Percentiles rank a stretch among this genome's conserved stretches.
These are phyloP conservation scores for Willisornis vidua DNA, from an alignment of 2,113 vertebrate species.

Conservation along the genomic window DNA sequence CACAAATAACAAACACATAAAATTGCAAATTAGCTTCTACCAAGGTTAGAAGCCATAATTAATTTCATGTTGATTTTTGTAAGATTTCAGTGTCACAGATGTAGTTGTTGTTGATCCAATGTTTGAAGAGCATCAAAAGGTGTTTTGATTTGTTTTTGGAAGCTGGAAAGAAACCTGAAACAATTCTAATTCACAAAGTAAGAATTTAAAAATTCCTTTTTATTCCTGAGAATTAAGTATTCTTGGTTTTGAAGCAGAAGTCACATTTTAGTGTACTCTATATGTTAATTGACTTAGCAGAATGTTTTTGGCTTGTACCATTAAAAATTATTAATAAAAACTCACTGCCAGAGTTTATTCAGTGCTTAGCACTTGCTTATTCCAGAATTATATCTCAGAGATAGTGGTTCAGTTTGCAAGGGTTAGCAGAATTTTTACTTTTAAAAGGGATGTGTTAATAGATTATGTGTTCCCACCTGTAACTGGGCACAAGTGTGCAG, in stretches of 20 bases:
- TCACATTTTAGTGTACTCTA: neutral
- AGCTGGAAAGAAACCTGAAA: neutral
- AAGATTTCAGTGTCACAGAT: neutral
- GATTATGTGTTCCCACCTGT: neutral
- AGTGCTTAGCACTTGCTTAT: neutral
- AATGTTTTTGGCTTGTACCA: neutral
- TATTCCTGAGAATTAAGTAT: neutral
- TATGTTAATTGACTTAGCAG: neutral
- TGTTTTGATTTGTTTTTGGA: neutral
- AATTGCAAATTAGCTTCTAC: neutral
- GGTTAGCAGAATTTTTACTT: neutral
- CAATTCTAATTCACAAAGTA: neutral
- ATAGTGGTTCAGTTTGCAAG: neutral
- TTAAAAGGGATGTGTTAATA: neutral
- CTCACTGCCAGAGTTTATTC: neutral
- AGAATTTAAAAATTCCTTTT: neutral
- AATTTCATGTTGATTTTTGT: neutral
- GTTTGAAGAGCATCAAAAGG: neutral
- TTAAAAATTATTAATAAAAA: neutral
- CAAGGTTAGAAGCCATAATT: neutral
- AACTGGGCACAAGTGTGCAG: neutral
- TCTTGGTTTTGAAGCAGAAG: neutral
- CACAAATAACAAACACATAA: neutral
- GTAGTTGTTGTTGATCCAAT: neutral
- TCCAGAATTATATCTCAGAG: neutral